phyloP scores from a whole-genome alignment of 1,140 invertebrate genomes.

The Chionoecetes opilio region DNA sequence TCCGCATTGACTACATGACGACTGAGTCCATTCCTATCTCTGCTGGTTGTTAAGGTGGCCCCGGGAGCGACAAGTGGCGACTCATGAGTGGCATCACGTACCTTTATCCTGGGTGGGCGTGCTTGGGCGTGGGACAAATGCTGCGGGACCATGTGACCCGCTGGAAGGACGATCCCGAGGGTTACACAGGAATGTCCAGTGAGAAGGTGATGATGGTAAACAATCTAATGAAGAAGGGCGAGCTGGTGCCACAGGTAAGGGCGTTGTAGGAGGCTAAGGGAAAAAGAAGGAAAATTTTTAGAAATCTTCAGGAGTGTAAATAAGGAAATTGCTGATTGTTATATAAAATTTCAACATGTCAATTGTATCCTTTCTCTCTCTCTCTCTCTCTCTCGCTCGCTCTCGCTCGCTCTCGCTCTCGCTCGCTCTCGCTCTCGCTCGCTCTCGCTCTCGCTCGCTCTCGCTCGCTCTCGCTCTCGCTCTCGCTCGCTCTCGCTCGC shows the following conservation, averaged over 20 bases:
- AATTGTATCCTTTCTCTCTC: too few species aligned
- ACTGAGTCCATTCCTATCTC: too few species aligned
- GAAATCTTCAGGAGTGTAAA: too few species aligned
- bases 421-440: too few species aligned
- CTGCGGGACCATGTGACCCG: slow-evolving; percentile 84
- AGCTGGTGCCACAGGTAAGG: slow-evolving; percentile 86
- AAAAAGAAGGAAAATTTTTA: not conserved
- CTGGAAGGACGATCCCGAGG: slow-evolving; percentile 68
- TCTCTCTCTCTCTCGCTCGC: too few species aligned
- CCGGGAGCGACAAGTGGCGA: slow-evolving; percentile 90
- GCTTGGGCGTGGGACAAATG: slow-evolving; percentile 89
- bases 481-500: too few species aligned
- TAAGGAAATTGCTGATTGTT: too few species aligned
- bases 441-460: too few species aligned
- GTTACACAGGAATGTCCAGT: slow-evolving; percentile 74
- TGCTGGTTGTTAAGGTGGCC: slow-evolving; percentile 87
- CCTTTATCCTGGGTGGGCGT: slow-evolving; percentile 89
- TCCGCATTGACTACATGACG: too few species aligned
- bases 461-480: too few species aligned
- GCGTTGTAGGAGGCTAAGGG: slow-evolving; percentile 78
- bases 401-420: too few species aligned
- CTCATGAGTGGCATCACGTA: slow-evolving; percentile 88
- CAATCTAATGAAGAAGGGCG: slow-evolving; percentile 91
- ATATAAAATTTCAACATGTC: too few species aligned
- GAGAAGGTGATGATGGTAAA: slow-evolving; percentile 85